Evolutionary conservation across 2,113 vertebrate species (phyloP), one percentile per base, ranked within the genome.

Genomic region (Stigmatopora nigra): DNA sequence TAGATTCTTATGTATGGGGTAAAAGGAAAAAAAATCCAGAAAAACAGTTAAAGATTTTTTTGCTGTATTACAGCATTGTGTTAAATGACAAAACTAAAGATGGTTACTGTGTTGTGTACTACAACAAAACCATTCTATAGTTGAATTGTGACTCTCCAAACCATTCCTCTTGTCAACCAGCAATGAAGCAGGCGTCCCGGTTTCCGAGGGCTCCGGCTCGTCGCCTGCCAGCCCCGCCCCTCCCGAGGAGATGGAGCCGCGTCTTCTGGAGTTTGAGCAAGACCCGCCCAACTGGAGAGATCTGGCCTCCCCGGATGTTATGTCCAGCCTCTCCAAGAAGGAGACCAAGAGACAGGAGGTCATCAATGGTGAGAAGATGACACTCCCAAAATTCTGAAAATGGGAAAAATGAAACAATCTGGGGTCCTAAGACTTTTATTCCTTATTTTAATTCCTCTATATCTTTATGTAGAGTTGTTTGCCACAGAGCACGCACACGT

Each of bases 311-410:
- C 52, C 75, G 1, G 90, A 91, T 12, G 83, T 74, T 22, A 82
- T 95, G 68, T 84, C 85, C 52, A 78, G 77, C 70, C 92, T 96
- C 72, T 88, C 76, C 85, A 95, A 95, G 86, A 92, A 87, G 72
- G 93, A 94, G 81, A 90, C 81, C 71, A 94, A 96, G 84, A 90
- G 94, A 69, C 94, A 96, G 71, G 94, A 95, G 72, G 93, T 96
- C 75, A 95, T 96, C 75, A 96, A 94, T 0, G 94, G 94, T 93
- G 82, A 72, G 83, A 31, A 67, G 56, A 41, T 41, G 38, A 10
- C 38, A 41, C 38, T 41, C 38, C 1, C 2, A 41, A 10, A n/a
- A n/a, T n/a, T n/a, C n/a, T n/a, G n/a, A n/a, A 41, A 6, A 35
- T 6, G 3, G 8, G 22, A 47, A 11, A 51, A 19, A 19, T 19